Base-by-base conservation (phyloP, 2,888 invertebrate species). In the Eristalinus sepulchralis region DNA sequence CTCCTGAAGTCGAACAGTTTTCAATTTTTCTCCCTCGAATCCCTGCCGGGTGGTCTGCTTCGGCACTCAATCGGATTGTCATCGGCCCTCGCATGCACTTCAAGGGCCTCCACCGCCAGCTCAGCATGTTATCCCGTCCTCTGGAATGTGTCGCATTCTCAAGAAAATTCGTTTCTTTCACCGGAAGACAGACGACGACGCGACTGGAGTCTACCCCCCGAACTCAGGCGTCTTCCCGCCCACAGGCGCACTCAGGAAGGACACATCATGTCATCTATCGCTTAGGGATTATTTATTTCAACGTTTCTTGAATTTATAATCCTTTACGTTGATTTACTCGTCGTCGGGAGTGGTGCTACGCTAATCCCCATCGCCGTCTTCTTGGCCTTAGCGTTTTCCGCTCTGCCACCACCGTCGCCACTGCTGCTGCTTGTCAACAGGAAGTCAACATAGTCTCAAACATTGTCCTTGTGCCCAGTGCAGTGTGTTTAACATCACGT, bases 271-370 rank as follows among this genome's bases (percentile, higher is more conserved):
- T 83, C 82, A 79, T 86, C 83, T 71, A 83, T 86, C 79, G 86
- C 83, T 83, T 83, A 70, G 55, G 86, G 76, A 83, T 87, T 87
- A 87, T 87, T 87, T 87, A 87, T 87, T 83, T 83, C 76, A 80
- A 64, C 87, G 80, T 87, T 87, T 87, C 53, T 76, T 83, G 83
- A 83, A 87, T 87, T 87, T 87, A 87, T 87, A 87, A 87, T 87
- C 87, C 87, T 77, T 83, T 72, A 64, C 80, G 83, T 79, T 87
- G 87, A 87, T 87, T 87, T 87, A 87, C 87, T 80, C 59, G 53
- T 17, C 47, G n/a, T 39, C 39, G 39, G 39, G 10, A 4, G 36
- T 55, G 39, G 79, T 60, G 68, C n/a, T 24, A 11, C 33, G 8
- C 22, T 55, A 24, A 20, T 20, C 53, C 53, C 3, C 2, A 36